Conservation (phyloP, 2,888 invertebrate species). For the Gisinianus flammeolus region DNA sequence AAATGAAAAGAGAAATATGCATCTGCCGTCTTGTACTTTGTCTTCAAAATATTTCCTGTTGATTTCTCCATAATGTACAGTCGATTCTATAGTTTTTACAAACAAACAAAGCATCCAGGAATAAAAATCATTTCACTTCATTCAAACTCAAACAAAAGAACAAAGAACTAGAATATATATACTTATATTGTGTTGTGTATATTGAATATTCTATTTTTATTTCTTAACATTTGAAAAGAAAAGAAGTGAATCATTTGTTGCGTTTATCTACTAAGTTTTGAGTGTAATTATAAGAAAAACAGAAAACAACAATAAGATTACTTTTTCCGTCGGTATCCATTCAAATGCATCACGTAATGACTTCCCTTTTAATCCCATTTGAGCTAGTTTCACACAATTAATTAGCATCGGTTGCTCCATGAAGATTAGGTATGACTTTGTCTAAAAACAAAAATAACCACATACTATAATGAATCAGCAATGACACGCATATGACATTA, state of each 20-base stretch:
- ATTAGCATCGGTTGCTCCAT: constrained; percentile 65
- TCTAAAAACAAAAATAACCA: no score
- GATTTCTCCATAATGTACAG: constrained; percentile 62
- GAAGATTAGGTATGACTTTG: constrained; percentile 65
- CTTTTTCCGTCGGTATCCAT: constrained; percentile 63
- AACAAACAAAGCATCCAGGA: background rate
- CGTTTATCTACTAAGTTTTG: no score
- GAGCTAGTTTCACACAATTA: constrained; percentile 62
- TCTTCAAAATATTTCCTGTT: constrained; percentile 61
- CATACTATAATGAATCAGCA: no score
- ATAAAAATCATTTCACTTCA: no score
- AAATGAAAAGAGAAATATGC: constrained; percentile 66
- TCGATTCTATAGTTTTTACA: constrained; percentile 60
- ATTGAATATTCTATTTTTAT: background rate
- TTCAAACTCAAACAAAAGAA: no score
- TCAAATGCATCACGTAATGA: constrained; percentile 62
- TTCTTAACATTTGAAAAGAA: background rate
- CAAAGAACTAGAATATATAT: no score
- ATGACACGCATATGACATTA: no score
- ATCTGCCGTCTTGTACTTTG: constrained; percentile 62
- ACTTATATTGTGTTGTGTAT: background rate
- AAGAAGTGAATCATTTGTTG: no score
- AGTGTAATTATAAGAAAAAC: background rate
- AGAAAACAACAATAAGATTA: constrained; percentile 52
- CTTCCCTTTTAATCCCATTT: constrained; percentile 61